These are phyloP conservation scores for Motacilla alba DNA, from an alignment of 2,113 vertebrate species.

Conservation along the genomic window DNA sequence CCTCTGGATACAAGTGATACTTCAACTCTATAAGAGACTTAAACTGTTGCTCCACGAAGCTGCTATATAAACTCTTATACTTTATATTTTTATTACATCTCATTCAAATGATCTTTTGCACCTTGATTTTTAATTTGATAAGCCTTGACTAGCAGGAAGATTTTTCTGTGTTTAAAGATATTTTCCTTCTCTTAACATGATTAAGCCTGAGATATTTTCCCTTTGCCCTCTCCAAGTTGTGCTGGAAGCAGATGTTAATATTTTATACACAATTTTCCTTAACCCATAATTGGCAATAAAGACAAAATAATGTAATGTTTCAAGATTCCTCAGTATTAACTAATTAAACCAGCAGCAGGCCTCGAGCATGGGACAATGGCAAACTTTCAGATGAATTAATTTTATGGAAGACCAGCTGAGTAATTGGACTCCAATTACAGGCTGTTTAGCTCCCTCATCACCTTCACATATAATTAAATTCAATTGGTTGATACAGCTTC, in stretches of 20 bases:
- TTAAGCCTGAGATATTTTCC: constrained; percentile 45
- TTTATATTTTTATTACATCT: neutral
- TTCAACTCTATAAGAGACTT: neutral
- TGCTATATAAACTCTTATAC: neutral
- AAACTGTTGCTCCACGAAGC: neutral
- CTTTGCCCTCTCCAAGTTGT: constrained; percentile 49
- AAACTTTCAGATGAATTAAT: constrained; percentile 83
- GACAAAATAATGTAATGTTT: constrained; percentile 78
- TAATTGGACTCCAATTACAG: constrained; percentile 84
- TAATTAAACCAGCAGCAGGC: constrained; percentile 77
- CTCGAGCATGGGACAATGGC: constrained; percentile 75
- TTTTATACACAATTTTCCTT: constrained; percentile 78
- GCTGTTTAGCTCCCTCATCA: constrained; percentile 82
- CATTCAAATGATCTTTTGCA: neutral
- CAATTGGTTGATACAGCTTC: constrained; percentile 82
- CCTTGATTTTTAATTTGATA: neutral
- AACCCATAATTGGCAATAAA: constrained; percentile 79
- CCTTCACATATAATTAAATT: constrained; percentile 86
- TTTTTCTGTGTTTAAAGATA: neutral
- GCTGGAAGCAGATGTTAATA: constrained; percentile 76
- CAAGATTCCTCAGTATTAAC: constrained; percentile 77
- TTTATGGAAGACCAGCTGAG: constrained; percentile 84
- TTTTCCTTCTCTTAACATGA: constrained; percentile 3
- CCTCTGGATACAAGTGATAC: neutral
- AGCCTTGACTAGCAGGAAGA: neutral